Percentiles rank a stretch among this genome's conserved stretches.
Evolutionary conservation across 2,113 vertebrate genomes (phyloP).

Genomic region (Phoxinus phoxinus): DNA sequence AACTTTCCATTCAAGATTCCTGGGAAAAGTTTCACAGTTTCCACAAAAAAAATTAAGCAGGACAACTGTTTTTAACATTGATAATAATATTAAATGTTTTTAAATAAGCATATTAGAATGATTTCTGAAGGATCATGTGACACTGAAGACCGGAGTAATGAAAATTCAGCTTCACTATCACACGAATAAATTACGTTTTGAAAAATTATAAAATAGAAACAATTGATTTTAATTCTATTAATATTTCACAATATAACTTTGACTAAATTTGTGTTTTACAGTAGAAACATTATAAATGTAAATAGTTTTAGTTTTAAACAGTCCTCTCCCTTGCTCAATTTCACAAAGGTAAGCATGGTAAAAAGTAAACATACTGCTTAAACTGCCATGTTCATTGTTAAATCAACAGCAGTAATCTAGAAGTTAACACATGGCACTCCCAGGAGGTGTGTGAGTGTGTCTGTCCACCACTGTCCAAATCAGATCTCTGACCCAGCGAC

Average conservation of each 20-base stretch:
- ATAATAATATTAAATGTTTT: neutral
- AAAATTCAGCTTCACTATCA: neutral
- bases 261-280: neutral
- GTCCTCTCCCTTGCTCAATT: neutral
- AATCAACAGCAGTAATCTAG: neutral
- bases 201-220: neutral
- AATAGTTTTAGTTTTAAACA: neutral
- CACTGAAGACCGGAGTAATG: neutral
- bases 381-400: conserved; percentile 21
- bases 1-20: too few relatives aligned
- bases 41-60: neutral
- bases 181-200: neutral
- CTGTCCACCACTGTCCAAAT: conserved; percentile 25
- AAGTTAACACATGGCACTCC: conserved; percentile 18
- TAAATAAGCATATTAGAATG: neutral
- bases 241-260: neutral
- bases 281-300: neutral
- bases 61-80: neutral
- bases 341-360: neutral
- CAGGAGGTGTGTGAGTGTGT: conserved; percentile 22
- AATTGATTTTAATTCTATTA: neutral
- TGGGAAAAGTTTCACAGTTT: too few relatives aligned
- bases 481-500: neutral
- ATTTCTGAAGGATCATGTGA: neutral
- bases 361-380: neutral